Conservation (phyloP, 2,113 vertebrate species). For the Narcine bancroftii region DNA sequence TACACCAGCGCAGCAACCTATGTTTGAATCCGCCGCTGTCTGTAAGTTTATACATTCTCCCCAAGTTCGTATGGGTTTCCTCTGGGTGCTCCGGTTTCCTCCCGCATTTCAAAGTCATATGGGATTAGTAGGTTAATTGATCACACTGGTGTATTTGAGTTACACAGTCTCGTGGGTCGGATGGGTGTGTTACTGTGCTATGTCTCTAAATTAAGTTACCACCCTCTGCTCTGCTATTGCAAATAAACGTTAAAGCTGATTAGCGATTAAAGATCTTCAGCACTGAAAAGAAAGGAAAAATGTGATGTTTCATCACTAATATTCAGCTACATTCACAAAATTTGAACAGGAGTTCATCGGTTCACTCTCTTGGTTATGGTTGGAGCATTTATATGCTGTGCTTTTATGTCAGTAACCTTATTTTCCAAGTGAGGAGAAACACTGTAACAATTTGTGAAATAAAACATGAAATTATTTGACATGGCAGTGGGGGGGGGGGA, state of each 20-base stretch:
- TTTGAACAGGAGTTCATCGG: neutral
- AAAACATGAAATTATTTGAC: constrained; percentile 6
- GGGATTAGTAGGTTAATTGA: no score
- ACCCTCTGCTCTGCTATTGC: neutral
- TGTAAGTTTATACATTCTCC: no score
- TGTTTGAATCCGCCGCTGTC: no score
- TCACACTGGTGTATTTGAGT: no score
- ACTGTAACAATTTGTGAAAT: constrained; percentile 14
- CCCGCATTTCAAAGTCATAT: no score
- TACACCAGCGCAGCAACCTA: no score
- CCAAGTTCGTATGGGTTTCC: no score
- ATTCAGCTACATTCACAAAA: neutral
- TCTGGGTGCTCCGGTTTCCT: no score
- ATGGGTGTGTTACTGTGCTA: no score
- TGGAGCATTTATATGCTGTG: neutral
- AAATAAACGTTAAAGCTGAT: neutral
- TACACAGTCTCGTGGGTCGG: no score
- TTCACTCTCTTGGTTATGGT: neutral
- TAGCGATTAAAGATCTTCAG: neutral
- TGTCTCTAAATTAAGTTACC: neutral
- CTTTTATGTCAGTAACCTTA: neutral
- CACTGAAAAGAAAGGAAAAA: neutral
- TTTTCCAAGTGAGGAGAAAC: constrained; percentile 11
- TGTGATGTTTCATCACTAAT: neutral
- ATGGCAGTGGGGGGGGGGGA: neutral